Evolutionary conservation across 2,113 vertebrate genomes (phyloP).

Genomic region (Pelusios castaneus): DNA sequence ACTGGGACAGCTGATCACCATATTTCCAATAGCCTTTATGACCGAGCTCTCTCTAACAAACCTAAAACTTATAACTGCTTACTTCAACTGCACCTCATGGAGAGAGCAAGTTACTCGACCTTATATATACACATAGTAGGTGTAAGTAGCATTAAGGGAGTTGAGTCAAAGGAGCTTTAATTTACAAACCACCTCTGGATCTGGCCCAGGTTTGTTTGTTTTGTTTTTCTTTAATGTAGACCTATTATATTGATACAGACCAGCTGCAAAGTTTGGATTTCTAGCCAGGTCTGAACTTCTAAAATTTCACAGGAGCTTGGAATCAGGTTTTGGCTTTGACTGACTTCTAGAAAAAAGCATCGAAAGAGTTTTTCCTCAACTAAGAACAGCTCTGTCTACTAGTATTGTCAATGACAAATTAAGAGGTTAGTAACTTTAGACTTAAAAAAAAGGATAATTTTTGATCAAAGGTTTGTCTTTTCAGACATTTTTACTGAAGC

Average conservation of each 20-base stretch:
- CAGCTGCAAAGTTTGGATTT: constrained; percentile 10
- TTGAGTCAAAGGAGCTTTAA: not conserved
- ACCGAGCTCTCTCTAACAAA: not conserved
- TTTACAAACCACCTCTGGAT: not conserved
- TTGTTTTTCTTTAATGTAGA: not conserved
- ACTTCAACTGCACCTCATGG: not conserved
- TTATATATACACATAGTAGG: not conserved
- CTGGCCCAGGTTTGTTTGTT: not conserved
- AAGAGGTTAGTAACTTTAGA: constrained; percentile 40
- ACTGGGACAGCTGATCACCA: too few species aligned
- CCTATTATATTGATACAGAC: not conserved
- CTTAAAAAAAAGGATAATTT: constrained; percentile 30
- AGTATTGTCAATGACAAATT: constrained; percentile 48
- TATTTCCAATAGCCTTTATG: not conserved
- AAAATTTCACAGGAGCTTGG: not conserved
- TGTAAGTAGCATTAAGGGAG: not conserved
- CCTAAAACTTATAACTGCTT: not conserved
- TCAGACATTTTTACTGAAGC: constrained; percentile 40
- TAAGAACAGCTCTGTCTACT: constrained; percentile 29
- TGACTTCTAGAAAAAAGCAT: constrained; percentile 13
- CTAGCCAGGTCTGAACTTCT: not conserved
- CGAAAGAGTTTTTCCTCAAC: constrained; percentile 5
- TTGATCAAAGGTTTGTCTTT: constrained; percentile 21
- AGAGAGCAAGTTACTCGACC: not conserved
- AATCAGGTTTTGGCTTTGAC: not conserved